A percentile compares a stretch with the other conserved stretches of the same genome.
Evolutionary conservation across 2,888 invertebrate genomes (phyloP).

Genomic region (Pterostichus niger): DNA sequence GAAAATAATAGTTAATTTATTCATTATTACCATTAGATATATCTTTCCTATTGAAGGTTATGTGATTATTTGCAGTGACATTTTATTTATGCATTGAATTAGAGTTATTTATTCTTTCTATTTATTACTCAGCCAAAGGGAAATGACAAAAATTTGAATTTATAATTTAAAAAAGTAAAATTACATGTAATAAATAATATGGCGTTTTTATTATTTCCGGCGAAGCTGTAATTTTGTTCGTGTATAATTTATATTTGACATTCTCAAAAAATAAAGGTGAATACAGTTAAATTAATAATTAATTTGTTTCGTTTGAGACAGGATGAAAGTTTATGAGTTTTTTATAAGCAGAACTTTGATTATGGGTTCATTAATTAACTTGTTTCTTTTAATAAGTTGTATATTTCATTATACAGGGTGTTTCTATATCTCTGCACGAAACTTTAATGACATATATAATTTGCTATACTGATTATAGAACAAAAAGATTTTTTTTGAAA

Average conservation of each 20-base stretch:
- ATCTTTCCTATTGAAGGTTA: not conserved
- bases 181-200: constrained; percentile 2
- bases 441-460: no score
- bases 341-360: not conserved
- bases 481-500: no score
- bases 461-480: no score
- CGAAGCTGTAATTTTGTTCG: not conserved
- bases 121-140: not conserved
- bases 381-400: constrained; percentile 1
- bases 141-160: constrained; percentile 19
- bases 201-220: constrained; percentile 8
- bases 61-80: not conserved
- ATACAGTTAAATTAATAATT: constrained; percentile 1
- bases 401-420: no score
- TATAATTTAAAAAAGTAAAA: constrained; percentile 17
- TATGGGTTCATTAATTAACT: constrained; percentile 6
- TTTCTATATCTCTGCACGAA: no score
- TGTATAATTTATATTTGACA: constrained; percentile 7
- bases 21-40: not conserved
- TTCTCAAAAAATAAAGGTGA: not conserved
- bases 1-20: constrained; percentile 4
- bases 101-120: not conserved
- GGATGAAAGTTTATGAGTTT: not conserved
- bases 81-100: no score
- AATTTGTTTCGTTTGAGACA: constrained; percentile 10